Conservation (phyloP, 2,888 invertebrate genomes). For the Andrena marginata region DNA sequence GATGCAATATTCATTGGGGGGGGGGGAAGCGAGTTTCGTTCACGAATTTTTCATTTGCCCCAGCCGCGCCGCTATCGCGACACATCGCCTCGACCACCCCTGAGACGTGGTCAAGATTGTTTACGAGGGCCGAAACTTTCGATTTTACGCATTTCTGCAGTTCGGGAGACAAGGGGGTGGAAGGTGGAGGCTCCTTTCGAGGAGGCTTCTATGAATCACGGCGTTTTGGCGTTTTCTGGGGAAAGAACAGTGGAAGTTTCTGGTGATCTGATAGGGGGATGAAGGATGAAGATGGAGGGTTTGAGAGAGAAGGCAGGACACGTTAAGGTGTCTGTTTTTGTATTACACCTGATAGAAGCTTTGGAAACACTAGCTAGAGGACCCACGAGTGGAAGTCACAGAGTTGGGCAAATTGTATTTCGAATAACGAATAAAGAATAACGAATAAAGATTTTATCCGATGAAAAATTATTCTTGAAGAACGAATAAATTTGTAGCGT, state of each 20-base stretch:
- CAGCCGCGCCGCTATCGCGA: constrained; percentile 44
- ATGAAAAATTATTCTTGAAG: too few species aligned
- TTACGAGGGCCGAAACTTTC: constrained; percentile 41
- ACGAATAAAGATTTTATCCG: too few species aligned
- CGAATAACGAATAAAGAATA: too few species aligned
- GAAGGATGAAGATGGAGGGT: constrained; percentile 67
- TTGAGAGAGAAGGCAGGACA: neutral
- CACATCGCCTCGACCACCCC: constrained; percentile 15
- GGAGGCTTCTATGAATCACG: constrained; percentile 73
- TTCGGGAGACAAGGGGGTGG: neutral
- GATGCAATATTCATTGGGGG: constrained; percentile 69
- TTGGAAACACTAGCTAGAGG: neutral
- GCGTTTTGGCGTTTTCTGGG: constrained; percentile 3
- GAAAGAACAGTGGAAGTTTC: constrained; percentile 22
- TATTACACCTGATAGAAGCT: neutral
- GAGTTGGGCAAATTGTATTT: too few species aligned
- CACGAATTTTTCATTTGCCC: constrained; percentile 69
- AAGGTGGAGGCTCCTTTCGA: constrained; percentile 23
- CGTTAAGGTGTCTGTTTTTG: neutral
- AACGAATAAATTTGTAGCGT: too few species aligned
- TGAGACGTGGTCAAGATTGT: constrained; percentile 24
- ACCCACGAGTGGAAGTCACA: neutral
- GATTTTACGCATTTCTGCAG: constrained; percentile 30
- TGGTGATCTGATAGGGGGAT: constrained; percentile 72
- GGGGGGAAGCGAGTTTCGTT: constrained; percentile 66